Evolutionary conservation across 2,888 invertebrate species (phyloP).

Genomic region (Drosophila anceps): DNA sequence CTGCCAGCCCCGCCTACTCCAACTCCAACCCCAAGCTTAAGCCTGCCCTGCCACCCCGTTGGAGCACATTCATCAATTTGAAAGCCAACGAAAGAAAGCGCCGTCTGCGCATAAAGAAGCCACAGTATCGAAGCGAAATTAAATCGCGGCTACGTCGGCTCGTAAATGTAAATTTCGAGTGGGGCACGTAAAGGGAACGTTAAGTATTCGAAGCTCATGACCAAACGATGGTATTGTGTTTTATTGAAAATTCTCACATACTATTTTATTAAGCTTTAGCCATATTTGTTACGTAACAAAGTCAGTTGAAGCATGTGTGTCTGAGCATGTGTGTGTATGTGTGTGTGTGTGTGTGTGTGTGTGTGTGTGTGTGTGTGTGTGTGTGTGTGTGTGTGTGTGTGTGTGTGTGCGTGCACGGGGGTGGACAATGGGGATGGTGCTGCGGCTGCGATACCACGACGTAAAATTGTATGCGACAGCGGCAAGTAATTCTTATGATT

Average conservation of each 20-base stretch:
- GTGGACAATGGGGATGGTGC: constrained; percentile 10
- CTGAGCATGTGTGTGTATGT: too few relatives aligned
- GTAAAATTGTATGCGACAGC: constrained; percentile 53
- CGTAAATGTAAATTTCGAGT: constrained; percentile 52
- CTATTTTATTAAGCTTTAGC: constrained; percentile 49
- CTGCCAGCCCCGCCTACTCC: constrained; percentile 4
- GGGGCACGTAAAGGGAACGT: constrained; percentile 70
- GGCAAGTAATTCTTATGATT: constrained; percentile 79
- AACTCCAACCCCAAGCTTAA: background rate
- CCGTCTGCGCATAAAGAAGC: constrained; percentile 10
- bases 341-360: constrained; percentile 1
- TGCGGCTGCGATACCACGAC: constrained; percentile 19
- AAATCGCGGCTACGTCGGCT: constrained; percentile 37
- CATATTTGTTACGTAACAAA: constrained; percentile 60
- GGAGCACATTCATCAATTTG: constrained; percentile 71
- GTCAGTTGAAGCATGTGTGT: constrained; percentile 13
- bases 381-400: background rate
- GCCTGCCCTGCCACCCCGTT: background rate
- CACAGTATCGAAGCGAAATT: constrained; percentile 29
- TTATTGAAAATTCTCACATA: constrained; percentile 68
- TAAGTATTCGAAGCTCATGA: constrained; percentile 57
- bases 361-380: background rate
- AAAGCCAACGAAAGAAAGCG: constrained; percentile 52
- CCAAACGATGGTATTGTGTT: constrained; percentile 51
- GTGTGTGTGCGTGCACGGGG: constrained; percentile 7